A percentile compares a stretch with the other conserved stretches of the same genome.
Evolutionary conservation across 2,888 invertebrate genomes (phyloP).

Genomic region (Spicauda simplicius): DNA sequence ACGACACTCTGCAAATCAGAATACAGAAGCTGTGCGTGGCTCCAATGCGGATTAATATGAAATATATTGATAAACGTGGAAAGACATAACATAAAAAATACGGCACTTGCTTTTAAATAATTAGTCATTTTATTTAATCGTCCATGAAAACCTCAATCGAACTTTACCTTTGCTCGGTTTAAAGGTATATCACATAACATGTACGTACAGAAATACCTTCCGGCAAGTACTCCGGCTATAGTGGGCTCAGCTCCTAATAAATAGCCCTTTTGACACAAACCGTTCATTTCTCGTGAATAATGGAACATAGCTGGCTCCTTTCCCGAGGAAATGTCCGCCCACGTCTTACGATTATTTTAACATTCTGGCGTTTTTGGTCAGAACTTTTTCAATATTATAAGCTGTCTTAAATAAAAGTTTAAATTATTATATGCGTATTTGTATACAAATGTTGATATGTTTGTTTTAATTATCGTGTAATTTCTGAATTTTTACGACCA

Average conservation of each 20-base stretch:
- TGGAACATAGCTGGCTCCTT: conserved; percentile 22
- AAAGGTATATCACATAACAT: not conserved
- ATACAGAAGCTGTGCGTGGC: too few species aligned
- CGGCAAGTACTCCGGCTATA: conserved; percentile 2
- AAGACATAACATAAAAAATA: too few species aligned
- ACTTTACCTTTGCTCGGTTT: too few species aligned
- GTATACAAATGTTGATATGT: not conserved
- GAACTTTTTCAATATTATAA: conserved; percentile 31
- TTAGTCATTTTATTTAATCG: too few species aligned
- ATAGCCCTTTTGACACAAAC: conserved; percentile 33
- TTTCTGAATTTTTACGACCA: too few species aligned
- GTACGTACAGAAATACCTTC: conserved; percentile 10
- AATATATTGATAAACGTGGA: too few species aligned
- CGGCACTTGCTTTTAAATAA: too few species aligned
- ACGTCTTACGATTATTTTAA: conserved; percentile 23
- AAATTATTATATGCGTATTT: not conserved
- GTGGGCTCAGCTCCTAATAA: conserved; percentile 41
- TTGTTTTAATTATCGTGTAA: not conserved
- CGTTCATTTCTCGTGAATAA: conserved; percentile 39
- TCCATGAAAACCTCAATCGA: too few species aligned
- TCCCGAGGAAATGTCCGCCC: conserved; percentile 24
- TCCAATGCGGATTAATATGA: too few species aligned
- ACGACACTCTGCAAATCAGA: too few species aligned
- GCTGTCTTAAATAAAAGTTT: conserved; percentile 3
- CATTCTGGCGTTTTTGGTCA: conserved; percentile 14